These are phyloP conservation scores for Acanthaster planci DNA, from an alignment of 35 echinoderm and acorn worm species.

Conservation along the genomic window DNA sequence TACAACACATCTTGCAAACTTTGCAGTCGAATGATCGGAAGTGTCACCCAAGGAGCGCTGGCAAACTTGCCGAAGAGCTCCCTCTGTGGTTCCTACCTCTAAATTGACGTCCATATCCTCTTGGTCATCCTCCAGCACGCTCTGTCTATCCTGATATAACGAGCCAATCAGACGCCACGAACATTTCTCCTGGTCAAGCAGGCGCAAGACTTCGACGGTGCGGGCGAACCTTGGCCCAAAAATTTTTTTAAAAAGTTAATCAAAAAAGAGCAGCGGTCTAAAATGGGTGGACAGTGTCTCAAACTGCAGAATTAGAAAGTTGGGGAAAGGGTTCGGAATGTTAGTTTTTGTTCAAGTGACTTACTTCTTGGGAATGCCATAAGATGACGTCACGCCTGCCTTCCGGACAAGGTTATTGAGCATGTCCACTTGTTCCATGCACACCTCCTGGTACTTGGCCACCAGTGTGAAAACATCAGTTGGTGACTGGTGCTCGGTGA, in stretches of 20 bases:
- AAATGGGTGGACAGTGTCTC: no score
- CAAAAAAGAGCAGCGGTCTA: no score
- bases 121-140: background rate
- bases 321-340: no score
- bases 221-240: slow-evolving; percentile 65
- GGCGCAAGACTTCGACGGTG: slow-evolving; percentile 71
- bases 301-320: no score
- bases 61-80: no score
- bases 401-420: slow-evolving; percentile 66
- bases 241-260: no score
- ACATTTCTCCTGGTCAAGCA: slow-evolving; percentile 80
- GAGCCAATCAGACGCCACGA: slow-evolving; percentile 91
- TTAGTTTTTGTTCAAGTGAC: background rate
- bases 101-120: slow-evolving; percentile 37
- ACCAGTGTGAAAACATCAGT: slow-evolving; percentile 84
- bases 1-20: no score
- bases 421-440: slow-evolving; percentile 75
- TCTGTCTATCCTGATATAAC: slow-evolving; percentile 88
- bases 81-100: slow-evolving; percentile 18
- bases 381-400: slow-evolving; percentile 1
- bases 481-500: slow-evolving; percentile 71
- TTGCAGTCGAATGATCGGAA: background rate
- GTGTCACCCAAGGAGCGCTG: no score
- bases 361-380: slow-evolving; percentile 2
- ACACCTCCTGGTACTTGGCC: slow-evolving; percentile 72